A percentile compares a stretch with the other conserved stretches of the same genome.
Conservation (phyloP, 2,888 invertebrate species). For the Tetragnatha montana region DNA sequence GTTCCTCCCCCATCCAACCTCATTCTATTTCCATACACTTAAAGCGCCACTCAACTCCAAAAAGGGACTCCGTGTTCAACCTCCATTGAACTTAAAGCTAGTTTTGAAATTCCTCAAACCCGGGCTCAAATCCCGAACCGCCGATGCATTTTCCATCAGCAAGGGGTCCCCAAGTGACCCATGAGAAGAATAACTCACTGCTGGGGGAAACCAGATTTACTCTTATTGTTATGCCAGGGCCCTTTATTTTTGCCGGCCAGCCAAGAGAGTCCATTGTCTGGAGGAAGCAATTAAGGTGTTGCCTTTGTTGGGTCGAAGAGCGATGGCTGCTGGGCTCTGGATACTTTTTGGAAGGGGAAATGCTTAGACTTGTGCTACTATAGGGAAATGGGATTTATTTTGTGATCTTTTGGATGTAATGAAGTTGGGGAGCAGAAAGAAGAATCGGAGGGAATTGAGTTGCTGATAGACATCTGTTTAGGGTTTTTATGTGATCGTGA, state of each 20-base stretch:
- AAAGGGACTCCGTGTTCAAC: background rate
- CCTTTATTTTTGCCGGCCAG: slow-evolving; percentile 6
- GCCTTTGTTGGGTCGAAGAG: slow-evolving; percentile 26
- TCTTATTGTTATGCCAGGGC: slow-evolving; percentile 19
- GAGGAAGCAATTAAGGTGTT: slow-evolving; percentile 45
- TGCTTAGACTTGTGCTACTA: background rate
- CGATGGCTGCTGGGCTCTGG: slow-evolving; percentile 3
- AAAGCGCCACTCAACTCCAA: background rate
- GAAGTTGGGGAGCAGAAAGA: too few relatives aligned
- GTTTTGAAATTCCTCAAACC: slow-evolving; percentile 10
- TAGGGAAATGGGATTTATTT: background rate
- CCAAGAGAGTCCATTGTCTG: slow-evolving; percentile 28
- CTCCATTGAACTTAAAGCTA: background rate
- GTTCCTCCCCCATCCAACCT: background rate
- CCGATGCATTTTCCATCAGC: slow-evolving; percentile 36
- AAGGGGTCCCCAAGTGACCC: slow-evolving; percentile 2
- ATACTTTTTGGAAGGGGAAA: background rate
- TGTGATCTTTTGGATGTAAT: too few relatives aligned
- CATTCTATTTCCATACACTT: background rate
- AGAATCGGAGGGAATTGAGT: too few relatives aligned
- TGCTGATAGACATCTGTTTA: too few relatives aligned
- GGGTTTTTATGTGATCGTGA: too few relatives aligned
- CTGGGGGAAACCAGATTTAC: slow-evolving; percentile 52
- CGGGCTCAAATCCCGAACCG: background rate
- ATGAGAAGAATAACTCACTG: slow-evolving; percentile 10